These are phyloP conservation scores for Trisateles emortualis DNA, from an alignment of 2,888 invertebrate species.

Conservation along the genomic window DNA sequence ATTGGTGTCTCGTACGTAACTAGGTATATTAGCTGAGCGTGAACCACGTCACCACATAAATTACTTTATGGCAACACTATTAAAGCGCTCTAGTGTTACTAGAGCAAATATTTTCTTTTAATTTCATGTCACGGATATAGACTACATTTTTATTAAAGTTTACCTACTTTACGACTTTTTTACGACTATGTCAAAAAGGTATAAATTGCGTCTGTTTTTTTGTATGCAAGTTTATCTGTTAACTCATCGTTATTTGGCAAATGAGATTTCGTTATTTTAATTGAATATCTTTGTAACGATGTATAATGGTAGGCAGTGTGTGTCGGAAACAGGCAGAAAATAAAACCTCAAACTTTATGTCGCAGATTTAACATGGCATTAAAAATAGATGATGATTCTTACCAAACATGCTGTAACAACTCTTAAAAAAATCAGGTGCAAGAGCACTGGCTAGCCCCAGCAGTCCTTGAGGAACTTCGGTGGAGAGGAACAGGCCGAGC, in stretches of 20 bases:
- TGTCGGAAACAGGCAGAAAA: too few relatives aligned
- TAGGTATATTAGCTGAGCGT: conserved; percentile 1
- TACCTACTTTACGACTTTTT: too few relatives aligned
- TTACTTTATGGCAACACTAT: conserved; percentile 1
- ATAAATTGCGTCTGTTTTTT: too few relatives aligned
- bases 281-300: neutral
- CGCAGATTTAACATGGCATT: neutral
- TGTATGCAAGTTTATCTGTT: too few relatives aligned
- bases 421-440: conserved; percentile 91
- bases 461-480: conserved; percentile 96
- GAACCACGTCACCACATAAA: conserved; percentile 8
- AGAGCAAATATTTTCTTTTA: neutral
- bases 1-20: conserved; percentile 9
- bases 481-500: conserved; percentile 94
- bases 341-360: too few relatives aligned
- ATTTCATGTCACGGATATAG: neutral
- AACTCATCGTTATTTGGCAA: too few relatives aligned
- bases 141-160: neutral
- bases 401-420: conserved; percentile 94
- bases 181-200: too few relatives aligned
- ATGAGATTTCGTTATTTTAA: too few relatives aligned
- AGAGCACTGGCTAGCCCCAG: conserved; percentile 93
- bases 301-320: neutral
- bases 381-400: conserved; percentile 60
- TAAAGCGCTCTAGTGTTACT: neutral